Evolutionary conservation across 2,797 vertebrate genomes (phyloP).

Genomic region (Coregonus suidteri): DNA sequence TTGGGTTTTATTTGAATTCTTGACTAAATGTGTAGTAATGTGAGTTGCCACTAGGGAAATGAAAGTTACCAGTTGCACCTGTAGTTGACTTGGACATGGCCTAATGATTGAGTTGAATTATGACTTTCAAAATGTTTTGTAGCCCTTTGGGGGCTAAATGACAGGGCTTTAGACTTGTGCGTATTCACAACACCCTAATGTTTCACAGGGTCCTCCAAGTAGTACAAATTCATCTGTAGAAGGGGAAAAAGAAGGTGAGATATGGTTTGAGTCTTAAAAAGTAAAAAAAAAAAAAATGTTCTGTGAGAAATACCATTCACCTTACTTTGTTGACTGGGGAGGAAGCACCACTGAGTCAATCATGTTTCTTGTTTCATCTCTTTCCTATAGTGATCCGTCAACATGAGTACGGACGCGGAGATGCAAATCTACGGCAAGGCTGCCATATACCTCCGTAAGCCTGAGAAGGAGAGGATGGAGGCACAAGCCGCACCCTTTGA

Average conservation of each 20-base stretch:
- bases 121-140: too few species aligned
- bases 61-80: background rate
- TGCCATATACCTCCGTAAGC: conserved; percentile 15
- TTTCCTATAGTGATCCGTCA: too few species aligned
- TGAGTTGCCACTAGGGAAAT: background rate
- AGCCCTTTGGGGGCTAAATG: background rate
- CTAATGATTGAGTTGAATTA: background rate
- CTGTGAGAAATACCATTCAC: background rate
- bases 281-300: background rate
- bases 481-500: background rate
- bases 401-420: too few species aligned
- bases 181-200: background rate
- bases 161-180: background rate
- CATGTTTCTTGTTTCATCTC: background rate
- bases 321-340: background rate
- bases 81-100: background rate
- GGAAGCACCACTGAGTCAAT: background rate
- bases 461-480: conserved; percentile 11
- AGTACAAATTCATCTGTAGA: background rate
- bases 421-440: conserved; percentile 11
- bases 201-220: background rate
- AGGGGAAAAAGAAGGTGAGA: background rate
- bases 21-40: background rate
- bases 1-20: background rate
- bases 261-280: background rate